Percentiles rank a stretch among this genome's conserved stretches.
phyloP scores from a whole-genome alignment of 2,113 vertebrate genomes.

The Galeopterus variegatus region DNA sequence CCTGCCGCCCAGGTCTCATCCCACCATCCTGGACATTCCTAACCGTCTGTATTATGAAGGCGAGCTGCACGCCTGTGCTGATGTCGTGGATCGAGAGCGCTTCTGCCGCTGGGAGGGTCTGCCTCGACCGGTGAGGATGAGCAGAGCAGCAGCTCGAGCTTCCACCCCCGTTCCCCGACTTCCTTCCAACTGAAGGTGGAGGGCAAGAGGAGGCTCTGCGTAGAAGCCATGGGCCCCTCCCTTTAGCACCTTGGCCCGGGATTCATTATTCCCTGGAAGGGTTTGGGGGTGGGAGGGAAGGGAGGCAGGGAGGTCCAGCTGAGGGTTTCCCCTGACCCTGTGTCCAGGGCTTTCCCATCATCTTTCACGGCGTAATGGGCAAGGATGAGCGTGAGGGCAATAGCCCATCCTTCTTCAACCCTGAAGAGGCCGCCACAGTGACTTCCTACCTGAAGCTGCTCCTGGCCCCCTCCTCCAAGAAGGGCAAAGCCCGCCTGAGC shows the following conservation, averaged over 20 bases:
- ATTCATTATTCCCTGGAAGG: not conserved
- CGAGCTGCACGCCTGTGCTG: conserved; percentile 90
- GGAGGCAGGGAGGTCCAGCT: not conserved
- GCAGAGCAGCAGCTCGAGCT: not conserved
- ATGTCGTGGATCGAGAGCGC: conserved; percentile 82
- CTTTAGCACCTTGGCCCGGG: not conserved
- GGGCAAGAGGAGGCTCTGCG: not conserved
- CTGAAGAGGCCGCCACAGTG: conserved; percentile 91
- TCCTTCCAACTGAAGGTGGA: not conserved
- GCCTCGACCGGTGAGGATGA: conserved; percentile 88
- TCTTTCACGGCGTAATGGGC: conserved; percentile 95
- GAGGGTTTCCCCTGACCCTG: not conserved
- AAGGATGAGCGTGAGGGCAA: conserved; percentile 92
- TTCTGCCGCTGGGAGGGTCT: conserved; percentile 94
- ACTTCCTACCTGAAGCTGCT: conserved; percentile 92
- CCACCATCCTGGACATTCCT: conserved; percentile 93
- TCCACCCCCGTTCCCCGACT: not conserved
- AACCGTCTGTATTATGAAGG: conserved; percentile 95
- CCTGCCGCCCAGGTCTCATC: conserved; percentile 92
- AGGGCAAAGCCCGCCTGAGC: conserved; percentile 84
- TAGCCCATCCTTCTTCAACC: conserved; percentile 97
- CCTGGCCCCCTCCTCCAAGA: conserved; percentile 88
- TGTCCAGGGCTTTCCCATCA: conserved; percentile 94
- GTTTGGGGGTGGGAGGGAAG: not conserved
- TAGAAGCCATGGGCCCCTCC: not conserved